Conservation (phyloP, 2,797 vertebrate species). For the Channa striata region DNA sequence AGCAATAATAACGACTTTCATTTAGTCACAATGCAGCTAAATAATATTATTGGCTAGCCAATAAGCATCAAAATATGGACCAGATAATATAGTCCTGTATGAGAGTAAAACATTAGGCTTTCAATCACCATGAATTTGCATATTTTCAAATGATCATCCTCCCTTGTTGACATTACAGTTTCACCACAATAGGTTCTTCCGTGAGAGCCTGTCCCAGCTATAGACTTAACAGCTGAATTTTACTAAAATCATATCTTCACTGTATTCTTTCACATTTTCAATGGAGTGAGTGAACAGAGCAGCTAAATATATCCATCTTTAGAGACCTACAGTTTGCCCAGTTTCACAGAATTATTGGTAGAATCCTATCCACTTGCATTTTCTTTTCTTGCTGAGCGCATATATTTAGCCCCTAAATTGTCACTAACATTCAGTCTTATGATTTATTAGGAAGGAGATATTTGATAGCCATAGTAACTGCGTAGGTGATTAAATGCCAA, state of each 20-base stretch:
- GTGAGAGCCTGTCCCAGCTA: not conserved
- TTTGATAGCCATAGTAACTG: not conserved
- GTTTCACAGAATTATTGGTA: constrained; percentile 12
- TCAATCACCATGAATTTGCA: constrained; percentile 25
- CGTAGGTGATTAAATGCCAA: not conserved
- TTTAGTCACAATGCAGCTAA: constrained; percentile 12
- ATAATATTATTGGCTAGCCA: constrained; percentile 23
- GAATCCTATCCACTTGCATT: not conserved
- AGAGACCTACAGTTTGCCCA: constrained; percentile 1
- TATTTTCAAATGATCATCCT: not conserved
- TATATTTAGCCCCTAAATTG: constrained; percentile 4
- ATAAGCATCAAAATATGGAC: not conserved
- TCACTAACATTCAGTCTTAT: not conserved
- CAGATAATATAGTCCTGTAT: constrained; percentile 4
- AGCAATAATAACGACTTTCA: constrained; percentile 16
- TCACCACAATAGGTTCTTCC: not conserved
- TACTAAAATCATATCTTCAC: not conserved
- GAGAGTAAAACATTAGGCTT: constrained; percentile 11
- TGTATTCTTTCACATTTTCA: not conserved
- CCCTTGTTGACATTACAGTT: not conserved
- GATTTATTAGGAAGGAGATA: not conserved
- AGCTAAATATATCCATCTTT: constrained; percentile 13
- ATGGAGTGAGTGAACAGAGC: not conserved
- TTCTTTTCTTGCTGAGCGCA: not conserved
- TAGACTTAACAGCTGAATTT: not conserved